These are phyloP conservation scores for Lagria hirta DNA, from an alignment of 2,888 invertebrate species.

Conservation along the genomic window DNA sequence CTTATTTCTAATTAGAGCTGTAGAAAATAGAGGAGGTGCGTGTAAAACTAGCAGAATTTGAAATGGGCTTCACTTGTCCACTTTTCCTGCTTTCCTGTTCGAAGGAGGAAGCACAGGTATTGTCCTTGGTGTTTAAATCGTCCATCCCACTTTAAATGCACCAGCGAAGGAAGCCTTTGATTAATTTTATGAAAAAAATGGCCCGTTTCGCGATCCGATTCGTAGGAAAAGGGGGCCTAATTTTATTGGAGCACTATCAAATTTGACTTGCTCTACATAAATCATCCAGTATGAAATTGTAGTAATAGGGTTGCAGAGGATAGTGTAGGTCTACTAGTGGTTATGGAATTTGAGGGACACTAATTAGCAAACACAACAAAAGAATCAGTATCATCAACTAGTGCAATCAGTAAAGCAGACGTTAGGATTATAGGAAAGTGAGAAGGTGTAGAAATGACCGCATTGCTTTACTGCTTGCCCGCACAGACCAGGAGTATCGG, in stretches of 20 bases:
- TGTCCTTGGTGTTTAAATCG: constrained; percentile 38
- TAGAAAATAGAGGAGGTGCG: background rate
- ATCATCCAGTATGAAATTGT: constrained; percentile 49
- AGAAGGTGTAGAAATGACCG: constrained; percentile 8
- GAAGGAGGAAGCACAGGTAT: constrained; percentile 40
- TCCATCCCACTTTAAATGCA: constrained; percentile 29
- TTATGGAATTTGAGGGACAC: constrained; percentile 22
- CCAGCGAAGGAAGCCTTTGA: constrained; percentile 9
- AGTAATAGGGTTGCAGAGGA: constrained; percentile 38
- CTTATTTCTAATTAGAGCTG: constrained; percentile 5
- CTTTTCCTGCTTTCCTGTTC: constrained; percentile 34
- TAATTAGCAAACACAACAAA: constrained; percentile 39
- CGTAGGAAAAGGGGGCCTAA: constrained; percentile 24
- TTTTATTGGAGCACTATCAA: constrained; percentile 21
- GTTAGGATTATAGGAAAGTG: constrained; percentile 36
- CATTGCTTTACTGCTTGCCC: constrained; percentile 14
- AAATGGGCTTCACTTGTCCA: background rate
- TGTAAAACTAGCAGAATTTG: background rate
- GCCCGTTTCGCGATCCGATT: constrained; percentile 24
- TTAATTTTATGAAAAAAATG: constrained; percentile 20
- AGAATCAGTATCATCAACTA: constrained; percentile 49
- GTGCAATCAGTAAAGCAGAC: constrained; percentile 46
- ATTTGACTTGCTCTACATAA: constrained; percentile 48
- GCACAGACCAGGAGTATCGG: no score
- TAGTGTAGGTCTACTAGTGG: constrained; percentile 12